Percentiles rank a stretch among this genome's conserved stretches.
Evolutionary conservation across 2,113 vertebrate species (phyloP).

Genomic region (Channa maculata): DNA sequence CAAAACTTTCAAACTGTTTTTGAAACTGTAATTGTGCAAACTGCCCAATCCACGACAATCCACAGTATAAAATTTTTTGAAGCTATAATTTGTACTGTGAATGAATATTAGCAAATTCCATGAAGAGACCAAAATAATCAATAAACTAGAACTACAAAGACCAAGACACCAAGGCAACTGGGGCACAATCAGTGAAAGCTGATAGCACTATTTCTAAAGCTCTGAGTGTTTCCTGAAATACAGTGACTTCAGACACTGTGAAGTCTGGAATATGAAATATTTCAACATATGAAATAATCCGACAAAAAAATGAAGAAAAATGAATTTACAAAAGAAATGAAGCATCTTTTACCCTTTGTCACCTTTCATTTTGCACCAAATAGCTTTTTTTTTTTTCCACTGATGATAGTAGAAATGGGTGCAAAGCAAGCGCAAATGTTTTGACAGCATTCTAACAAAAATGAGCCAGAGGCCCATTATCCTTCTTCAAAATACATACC

Average conservation of each 20-base stretch:
- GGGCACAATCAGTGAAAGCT: no score
- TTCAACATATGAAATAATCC: not conserved
- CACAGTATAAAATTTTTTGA: no score
- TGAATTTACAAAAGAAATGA: not conserved
- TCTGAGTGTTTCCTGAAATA: no score
- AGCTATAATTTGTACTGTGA: no score
- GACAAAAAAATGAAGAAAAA: not conserved
- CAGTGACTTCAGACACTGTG: no score
- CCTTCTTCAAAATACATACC: constrained; percentile 58
- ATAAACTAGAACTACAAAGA: no score
- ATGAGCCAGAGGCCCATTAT: constrained; percentile 57
- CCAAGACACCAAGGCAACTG: no score
- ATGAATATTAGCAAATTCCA: no score
- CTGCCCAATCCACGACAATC: not conserved
- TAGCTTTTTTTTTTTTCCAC: not conserved
- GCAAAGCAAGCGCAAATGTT: constrained; percentile 40
- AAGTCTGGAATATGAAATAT: not conserved
- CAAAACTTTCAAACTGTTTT: not conserved
- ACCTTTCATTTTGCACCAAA: constrained; percentile 29
- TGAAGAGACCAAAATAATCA: no score
- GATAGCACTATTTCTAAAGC: no score
- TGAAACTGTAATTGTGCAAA: not conserved
- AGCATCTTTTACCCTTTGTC: constrained; percentile 5
- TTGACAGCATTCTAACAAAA: constrained; percentile 45
- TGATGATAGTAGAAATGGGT: constrained; percentile 29